A percentile compares a stretch with the other conserved stretches of the same genome.
Evolutionary conservation across 2,113 vertebrate genomes (phyloP).

Genomic region (Terrapene triunguis): DNA sequence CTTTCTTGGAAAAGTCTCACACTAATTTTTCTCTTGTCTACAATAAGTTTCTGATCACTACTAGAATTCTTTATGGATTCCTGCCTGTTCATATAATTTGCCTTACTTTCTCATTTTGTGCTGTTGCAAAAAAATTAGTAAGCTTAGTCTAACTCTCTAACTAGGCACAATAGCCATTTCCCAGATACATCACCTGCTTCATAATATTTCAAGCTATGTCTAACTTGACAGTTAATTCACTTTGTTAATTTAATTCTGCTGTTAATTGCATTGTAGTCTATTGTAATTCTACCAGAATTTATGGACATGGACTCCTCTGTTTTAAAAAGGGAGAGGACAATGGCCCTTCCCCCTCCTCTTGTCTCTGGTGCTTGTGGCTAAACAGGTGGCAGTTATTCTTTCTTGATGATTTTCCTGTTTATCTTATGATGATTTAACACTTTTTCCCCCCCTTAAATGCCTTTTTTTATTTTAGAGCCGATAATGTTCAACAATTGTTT

Average conservation of each 20-base stretch:
- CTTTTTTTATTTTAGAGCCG: background rate
- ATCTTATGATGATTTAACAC: background rate
- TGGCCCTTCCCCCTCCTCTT: background rate
- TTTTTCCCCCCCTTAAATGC: background rate
- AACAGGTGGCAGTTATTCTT: background rate
- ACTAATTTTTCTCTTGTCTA: background rate
- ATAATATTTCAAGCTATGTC: background rate
- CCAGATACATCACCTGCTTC: background rate
- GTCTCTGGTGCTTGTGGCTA: background rate
- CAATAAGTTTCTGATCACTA: background rate
- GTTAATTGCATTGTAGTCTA: background rate
- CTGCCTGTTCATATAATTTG: background rate
- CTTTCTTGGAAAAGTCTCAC: background rate
- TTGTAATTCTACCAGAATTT: background rate
- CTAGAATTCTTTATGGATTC: background rate
- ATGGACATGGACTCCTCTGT: background rate
- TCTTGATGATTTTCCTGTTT: background rate
- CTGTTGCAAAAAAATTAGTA: background rate
- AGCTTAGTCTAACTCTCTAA: background rate
- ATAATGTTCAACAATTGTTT: background rate
- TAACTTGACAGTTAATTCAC: background rate
- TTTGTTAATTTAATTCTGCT: background rate
- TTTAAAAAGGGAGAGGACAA: background rate
- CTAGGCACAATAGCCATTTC: background rate
- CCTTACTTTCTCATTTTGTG: background rate